Conservation (phyloP, 35 echinoderm and acorn worm genomes). For the Apostichopus californicus region DNA sequence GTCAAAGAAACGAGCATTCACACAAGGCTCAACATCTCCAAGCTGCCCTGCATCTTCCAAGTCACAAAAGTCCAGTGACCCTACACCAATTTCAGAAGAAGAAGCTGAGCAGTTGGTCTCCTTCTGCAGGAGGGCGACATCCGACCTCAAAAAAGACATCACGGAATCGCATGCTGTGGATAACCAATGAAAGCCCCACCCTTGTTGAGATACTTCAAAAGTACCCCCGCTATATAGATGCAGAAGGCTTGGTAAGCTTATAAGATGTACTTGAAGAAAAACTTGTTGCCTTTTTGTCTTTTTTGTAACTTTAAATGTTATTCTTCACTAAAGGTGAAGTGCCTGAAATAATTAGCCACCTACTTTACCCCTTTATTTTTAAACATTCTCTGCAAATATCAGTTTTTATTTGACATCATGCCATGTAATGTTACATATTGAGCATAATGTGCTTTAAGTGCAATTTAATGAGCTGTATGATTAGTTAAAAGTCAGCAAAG, state of each 20-base stretch:
- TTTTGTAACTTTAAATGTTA: no score
- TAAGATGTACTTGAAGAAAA: background rate
- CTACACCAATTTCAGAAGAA: background rate
- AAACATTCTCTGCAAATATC: no score
- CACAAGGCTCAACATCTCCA: background rate
- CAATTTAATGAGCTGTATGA: no score
- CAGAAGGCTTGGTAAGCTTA: background rate
- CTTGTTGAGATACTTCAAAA: background rate
- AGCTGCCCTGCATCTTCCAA: background rate
- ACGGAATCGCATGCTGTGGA: background rate
- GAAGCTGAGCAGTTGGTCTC: background rate
- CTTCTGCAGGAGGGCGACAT: background rate
- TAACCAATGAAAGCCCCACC: background rate
- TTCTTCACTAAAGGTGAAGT: no score
- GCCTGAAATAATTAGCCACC: no score
- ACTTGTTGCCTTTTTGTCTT: no score
- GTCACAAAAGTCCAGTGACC: background rate
- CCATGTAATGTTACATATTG: no score
- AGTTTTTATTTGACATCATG: no score
- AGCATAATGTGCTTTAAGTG: no score
- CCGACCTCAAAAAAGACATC: slow-evolving; percentile 12
- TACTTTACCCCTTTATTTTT: no score
- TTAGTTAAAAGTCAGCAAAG: no score
- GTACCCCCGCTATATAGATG: slow-evolving; percentile 7
- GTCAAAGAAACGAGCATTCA: background rate